Evolutionary conservation across 1,140 invertebrate species (phyloP).

Genomic region (Drosophila willistoni): DNA sequence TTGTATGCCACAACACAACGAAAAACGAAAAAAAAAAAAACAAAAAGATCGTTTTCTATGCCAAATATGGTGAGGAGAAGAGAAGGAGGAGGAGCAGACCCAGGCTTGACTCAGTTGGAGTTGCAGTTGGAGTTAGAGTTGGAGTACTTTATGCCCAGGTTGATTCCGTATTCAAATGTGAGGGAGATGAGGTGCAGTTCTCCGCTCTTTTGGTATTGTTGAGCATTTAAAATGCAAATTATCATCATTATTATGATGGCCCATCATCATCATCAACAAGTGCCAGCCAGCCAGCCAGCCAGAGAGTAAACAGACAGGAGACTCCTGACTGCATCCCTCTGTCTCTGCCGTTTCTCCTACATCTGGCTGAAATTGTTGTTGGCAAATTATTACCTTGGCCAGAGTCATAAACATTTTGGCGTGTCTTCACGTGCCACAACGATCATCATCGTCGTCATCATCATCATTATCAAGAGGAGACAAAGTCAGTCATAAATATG

Average conservation of each 20-base stretch:
- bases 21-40: constrained; percentile 17
- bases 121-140: constrained; percentile 30
- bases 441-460: constrained; percentile 37
- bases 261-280: constrained; percentile 53
- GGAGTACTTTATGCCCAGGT: constrained; percentile 69
- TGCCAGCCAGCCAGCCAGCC: constrained; percentile 28
- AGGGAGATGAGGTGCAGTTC: constrained; percentile 27
- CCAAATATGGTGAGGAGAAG: constrained; percentile 63
- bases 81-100: background rate
- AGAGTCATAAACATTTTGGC: constrained; percentile 74
- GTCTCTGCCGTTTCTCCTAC: constrained; percentile 16
- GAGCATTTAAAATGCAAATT: constrained; percentile 82
- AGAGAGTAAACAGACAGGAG: constrained; percentile 34
- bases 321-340: constrained; percentile 28
- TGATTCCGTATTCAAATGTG: constrained; percentile 68
- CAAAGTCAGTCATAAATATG: constrained; percentile 77
- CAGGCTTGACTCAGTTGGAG: constrained; percentile 40
- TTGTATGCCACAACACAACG: constrained; percentile 60
- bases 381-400: constrained; percentile 78
- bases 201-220: constrained; percentile 63
- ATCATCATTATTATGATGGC: constrained; percentile 78
- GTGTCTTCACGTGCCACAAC: constrained; percentile 75
- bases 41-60: constrained; percentile 49
- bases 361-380: constrained; percentile 55
- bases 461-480: constrained; percentile 32